Percentiles rank a stretch among this genome's conserved stretches.
phyloP scores from a whole-genome alignment of 2,797 vertebrate genomes.

The Scolopax rusticola region DNA sequence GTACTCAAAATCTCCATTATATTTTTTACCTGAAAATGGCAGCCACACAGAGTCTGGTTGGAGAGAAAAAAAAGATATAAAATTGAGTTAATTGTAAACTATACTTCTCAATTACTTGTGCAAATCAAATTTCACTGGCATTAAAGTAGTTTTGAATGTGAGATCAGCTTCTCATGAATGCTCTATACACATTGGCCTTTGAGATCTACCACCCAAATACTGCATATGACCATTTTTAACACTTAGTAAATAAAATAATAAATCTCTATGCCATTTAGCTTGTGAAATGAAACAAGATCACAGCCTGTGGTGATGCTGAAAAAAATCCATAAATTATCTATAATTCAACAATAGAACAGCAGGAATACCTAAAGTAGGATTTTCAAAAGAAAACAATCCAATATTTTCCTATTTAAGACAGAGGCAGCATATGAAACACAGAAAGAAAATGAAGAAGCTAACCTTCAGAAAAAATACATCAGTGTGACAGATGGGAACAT shows the following conservation, averaged over 20 bases:
- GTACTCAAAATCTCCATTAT: not conserved
- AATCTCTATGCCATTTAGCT: slow-evolving; percentile 3
- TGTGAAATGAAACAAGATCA: slow-evolving; percentile 42
- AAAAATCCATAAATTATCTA: slow-evolving; percentile 43
- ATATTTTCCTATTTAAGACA: slow-evolving; percentile 45
- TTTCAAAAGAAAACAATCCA: slow-evolving; percentile 45
- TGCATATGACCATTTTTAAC: not conserved
- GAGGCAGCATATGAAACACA: not conserved
- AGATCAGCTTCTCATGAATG: not conserved
- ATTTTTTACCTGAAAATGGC: not conserved
- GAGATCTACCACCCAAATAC: not conserved
- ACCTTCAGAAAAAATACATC: slow-evolving; percentile 14
- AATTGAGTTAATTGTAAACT: not conserved
- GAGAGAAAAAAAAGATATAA: not conserved
- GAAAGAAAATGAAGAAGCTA: slow-evolving; percentile 18
- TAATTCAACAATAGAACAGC: slow-evolving; percentile 50
- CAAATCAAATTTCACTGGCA: not conserved
- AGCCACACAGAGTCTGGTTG: not conserved
- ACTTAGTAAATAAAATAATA: not conserved
- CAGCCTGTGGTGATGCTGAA: not conserved
- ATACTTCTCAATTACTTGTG: not conserved
- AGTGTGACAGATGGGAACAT: slow-evolving; percentile 43
- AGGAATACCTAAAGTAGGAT: slow-evolving; percentile 18
- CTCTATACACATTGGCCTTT: not conserved
- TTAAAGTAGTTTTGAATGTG: not conserved